Evolutionary conservation across 2,113 vertebrate species (phyloP).

Genomic region (Alethe diademata): DNA sequence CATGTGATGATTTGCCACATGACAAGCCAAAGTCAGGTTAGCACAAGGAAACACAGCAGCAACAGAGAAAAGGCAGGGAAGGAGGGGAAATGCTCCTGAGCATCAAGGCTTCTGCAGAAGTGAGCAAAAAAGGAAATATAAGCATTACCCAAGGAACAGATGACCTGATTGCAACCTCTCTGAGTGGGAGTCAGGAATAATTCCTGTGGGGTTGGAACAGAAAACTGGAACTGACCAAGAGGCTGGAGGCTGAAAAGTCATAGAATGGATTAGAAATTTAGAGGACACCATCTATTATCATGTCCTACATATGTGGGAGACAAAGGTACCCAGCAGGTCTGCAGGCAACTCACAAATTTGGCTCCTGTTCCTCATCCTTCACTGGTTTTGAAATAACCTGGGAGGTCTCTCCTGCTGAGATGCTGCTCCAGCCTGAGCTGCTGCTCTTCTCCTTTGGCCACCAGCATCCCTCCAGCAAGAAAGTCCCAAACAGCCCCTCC

Average conservation of each 20-base stretch:
- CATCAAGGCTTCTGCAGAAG: background rate
- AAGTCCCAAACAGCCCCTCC: background rate
- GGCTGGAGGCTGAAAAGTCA: background rate
- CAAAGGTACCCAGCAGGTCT: background rate
- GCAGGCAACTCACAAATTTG: background rate
- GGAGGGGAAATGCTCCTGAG: background rate
- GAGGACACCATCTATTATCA: background rate
- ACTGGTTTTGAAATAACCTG: background rate
- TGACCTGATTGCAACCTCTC: fast-evolving
- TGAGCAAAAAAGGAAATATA: background rate
- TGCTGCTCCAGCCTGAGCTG: background rate
- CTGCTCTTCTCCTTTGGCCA: background rate
- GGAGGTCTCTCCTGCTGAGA: fast-evolving
- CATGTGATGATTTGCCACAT: background rate
- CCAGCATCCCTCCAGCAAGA: background rate
- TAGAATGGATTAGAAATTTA: background rate
- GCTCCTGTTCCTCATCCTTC: background rate
- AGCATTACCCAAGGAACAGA: background rate
- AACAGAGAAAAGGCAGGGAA: background rate
- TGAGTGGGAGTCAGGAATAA: background rate
- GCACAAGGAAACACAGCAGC: background rate
- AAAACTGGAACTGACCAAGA: background rate
- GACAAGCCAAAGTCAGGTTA: background rate
- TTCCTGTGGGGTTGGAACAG: background rate
- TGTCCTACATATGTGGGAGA: background rate